Percentiles rank a stretch among this genome's conserved stretches.
These are phyloP conservation scores for Dioctria rufipes DNA, from an alignment of 2,888 invertebrate genomes.

Conservation along the genomic window DNA sequence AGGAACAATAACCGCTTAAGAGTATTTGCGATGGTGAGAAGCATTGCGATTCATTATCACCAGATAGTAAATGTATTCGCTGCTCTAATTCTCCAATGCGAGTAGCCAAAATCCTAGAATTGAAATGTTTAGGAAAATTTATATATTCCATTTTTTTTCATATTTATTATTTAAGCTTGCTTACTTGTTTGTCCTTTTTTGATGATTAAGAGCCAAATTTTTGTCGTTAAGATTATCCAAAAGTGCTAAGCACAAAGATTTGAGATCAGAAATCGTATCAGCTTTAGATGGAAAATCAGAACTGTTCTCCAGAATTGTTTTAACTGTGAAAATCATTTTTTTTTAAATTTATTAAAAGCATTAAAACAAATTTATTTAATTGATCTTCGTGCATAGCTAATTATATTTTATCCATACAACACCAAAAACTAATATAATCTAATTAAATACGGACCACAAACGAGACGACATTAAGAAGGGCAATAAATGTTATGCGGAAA, in stretches of 20 bases:
- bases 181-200: slow-evolving; percentile 89
- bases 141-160: not conserved
- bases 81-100: slow-evolving; percentile 88
- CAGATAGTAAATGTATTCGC: slow-evolving; percentile 78
- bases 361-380: not conserved
- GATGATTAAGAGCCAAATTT: slow-evolving; percentile 86
- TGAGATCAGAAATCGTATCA: slow-evolving; percentile 82
- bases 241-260: slow-evolving; percentile 83
- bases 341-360: slow-evolving; percentile 1
- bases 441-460: too few relatives aligned
- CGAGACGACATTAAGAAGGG: too few relatives aligned
- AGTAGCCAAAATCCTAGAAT: slow-evolving; percentile 81
- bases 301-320: slow-evolving; percentile 81
- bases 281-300: slow-evolving; percentile 75
- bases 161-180: slow-evolving; percentile 59
- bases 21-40: slow-evolving; percentile 76
- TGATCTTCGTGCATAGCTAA: too few relatives aligned
- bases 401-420: too few relatives aligned
- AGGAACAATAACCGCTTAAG: slow-evolving; percentile 76
- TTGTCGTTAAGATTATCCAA: slow-evolving; percentile 90
- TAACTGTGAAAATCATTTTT: slow-evolving; percentile 74
- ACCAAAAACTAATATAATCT: too few relatives aligned
- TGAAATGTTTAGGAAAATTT: too few relatives aligned
- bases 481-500: too few relatives aligned
- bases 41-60: slow-evolving; percentile 66